Base-by-base conservation (phyloP, 2,113 vertebrate species). In the Thunnus thynnus region DNA sequence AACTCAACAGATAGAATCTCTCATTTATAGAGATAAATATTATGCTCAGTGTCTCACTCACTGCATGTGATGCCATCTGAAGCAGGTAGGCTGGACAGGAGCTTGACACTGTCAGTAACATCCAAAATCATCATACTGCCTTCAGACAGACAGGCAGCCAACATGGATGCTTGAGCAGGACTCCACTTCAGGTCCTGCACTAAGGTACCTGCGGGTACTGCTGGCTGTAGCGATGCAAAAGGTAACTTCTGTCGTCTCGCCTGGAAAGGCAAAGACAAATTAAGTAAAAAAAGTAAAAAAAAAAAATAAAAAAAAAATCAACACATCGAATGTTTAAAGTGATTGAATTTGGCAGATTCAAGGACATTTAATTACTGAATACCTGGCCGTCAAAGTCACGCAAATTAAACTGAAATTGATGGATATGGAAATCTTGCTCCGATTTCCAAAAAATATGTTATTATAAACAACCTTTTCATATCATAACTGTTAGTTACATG, bases 141-240 rank as follows among this genome's bases (percentile, higher is more conserved):
- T 2, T 98, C 97, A 0, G 96, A 96, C 78, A 98, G 90, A 67
- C 97, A 99, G 67, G 93, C 41, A 0, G 98, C 97, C 91, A 97
- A 87, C 94, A 97, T 93, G 50, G 95, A 87, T 0, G 94, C 81
- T 1, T 90, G 94, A 0, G 85, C 85, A 0, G 98, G 98, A 88
- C 97, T 99, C 98, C 98, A 99, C 80, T 98, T 99, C 78, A 99
- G 94, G 89, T 99, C 98, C 0, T 93, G 96, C 71, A 99, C 95
- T 5, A 91, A 20, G 0, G 84, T 82, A 7, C 92, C 93, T 0
- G 90, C 70, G 13, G 95, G 90, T n/a, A 92, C 95, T 30, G 85
- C 55, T 22, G 97, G 95, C 63, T 94, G 95, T 58, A 97, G 91
- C 22, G 94, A 95, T 1, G 96, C 92, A 88, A 99, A 99, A 0